Conservation (phyloP, 2,113 vertebrate species). For the Falco punctatus region DNA sequence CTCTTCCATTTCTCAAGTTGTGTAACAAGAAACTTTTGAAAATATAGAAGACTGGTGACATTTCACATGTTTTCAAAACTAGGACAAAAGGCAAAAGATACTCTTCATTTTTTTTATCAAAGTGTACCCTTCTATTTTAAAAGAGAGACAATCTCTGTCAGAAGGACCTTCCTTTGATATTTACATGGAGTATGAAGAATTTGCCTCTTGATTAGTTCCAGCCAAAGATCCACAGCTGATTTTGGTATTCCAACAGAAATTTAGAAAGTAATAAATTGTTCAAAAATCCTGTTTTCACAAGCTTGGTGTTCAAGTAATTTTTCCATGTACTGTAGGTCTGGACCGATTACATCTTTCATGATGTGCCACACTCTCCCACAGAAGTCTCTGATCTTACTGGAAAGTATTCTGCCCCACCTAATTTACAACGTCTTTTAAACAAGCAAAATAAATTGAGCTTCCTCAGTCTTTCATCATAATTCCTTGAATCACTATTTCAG, state of each 20-base stretch:
- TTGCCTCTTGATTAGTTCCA: not conserved
- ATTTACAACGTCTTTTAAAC: not conserved
- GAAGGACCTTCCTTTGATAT: not conserved
- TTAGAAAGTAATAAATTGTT: not conserved
- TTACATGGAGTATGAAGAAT: not conserved
- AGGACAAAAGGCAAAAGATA: not conserved
- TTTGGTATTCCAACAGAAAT: not conserved
- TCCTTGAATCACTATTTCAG: not conserved
- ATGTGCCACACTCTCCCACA: accelerated
- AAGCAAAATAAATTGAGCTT: not conserved
- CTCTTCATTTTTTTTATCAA: not conserved
- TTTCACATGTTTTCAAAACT: not conserved
- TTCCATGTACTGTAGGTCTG: not conserved
- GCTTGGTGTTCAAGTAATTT: not conserved
- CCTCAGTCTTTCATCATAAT: not conserved
- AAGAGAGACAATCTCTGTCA: not conserved
- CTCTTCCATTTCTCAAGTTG: not conserved
- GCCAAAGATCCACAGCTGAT: not conserved
- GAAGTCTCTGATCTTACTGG: not conserved
- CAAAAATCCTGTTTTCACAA: not conserved
- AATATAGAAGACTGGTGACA: not conserved
- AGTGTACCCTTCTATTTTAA: accelerated
- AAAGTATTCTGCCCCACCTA: not conserved
- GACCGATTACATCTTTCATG: not conserved
- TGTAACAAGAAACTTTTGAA: not conserved